Evolutionary conservation across 2,888 invertebrate genomes (phyloP).

Genomic region (Malachius bipustulatus): DNA sequence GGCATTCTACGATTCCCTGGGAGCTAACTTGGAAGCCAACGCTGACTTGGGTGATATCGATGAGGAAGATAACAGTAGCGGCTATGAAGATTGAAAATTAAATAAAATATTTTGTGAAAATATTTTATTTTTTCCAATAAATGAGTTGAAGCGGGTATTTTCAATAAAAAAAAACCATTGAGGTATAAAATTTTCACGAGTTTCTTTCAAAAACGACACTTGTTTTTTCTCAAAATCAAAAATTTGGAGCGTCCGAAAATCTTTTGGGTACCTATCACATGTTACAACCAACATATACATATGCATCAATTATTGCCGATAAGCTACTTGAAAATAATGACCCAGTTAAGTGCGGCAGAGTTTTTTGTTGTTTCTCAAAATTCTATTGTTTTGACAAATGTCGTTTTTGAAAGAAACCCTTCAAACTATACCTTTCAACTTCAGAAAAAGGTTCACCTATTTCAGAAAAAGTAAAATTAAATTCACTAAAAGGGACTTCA

Average conservation of each 20-base stretch:
- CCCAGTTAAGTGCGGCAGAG: not conserved
- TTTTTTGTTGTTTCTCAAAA: not conserved
- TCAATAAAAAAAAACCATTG: too few relatives aligned
- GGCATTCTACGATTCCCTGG: slow-evolving; percentile 2
- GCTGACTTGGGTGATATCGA: slow-evolving; percentile 1
- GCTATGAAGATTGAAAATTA: slow-evolving; percentile 1
- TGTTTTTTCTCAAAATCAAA: slow-evolving; percentile 1
- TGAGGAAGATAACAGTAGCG: slow-evolving; percentile 3
- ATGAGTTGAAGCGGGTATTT: too few relatives aligned
- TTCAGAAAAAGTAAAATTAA: too few relatives aligned
- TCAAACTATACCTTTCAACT: too few relatives aligned
- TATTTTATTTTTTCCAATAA: too few relatives aligned
- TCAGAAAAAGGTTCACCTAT: too few relatives aligned
- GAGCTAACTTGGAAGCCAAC: slow-evolving; percentile 2
- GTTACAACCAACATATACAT: slow-evolving; percentile 3
- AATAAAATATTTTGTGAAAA: not conserved
- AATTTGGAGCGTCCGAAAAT: not conserved
- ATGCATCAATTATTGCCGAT: slow-evolving; percentile 1
- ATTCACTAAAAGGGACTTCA: too few relatives aligned
- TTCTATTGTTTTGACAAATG: not conserved
- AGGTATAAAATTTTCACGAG: too few relatives aligned
- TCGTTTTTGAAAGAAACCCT: slow-evolving; percentile 2
- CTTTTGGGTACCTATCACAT: not conserved
- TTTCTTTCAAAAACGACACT: not conserved
- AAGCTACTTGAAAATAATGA: not conserved